Percentiles rank a stretch among this genome's conserved stretches.
These are phyloP conservation scores for Thamnaconus septentrionalis DNA, from an alignment of 2,113 vertebrate species.

Conservation along the genomic window DNA sequence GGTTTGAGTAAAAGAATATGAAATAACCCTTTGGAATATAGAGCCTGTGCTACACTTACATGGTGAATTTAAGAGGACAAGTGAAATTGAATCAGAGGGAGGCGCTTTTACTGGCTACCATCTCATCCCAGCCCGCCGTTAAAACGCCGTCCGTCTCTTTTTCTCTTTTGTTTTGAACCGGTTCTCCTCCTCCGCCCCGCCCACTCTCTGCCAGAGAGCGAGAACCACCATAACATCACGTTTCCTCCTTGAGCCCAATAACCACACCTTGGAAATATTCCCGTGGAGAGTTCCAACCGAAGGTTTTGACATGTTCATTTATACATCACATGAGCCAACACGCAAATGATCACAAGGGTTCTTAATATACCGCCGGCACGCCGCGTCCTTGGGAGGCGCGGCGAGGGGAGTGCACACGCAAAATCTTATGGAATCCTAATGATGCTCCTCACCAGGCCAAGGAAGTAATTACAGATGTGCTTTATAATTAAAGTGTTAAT, in stretches of 20 bases:
- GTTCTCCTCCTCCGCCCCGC: background rate
- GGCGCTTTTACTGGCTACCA: conserved; percentile 28
- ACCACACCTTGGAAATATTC: conserved; percentile 8
- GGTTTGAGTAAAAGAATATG: no score
- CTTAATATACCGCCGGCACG: conserved; percentile 1
- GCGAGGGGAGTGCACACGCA: conserved; percentile 11
- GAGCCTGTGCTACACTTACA: no score
- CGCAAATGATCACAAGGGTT: background rate
- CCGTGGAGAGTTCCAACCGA: background rate
- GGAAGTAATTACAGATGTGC: conserved; percentile 37
- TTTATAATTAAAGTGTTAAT: conserved; percentile 41
- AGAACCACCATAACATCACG: conserved; percentile 10
- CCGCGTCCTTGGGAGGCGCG: no score
- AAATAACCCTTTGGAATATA: no score
- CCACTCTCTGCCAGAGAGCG: background rate
- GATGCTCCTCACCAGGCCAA: conserved; percentile 11
- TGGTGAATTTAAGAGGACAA: no score
- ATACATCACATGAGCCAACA: background rate
- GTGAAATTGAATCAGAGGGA: background rate
- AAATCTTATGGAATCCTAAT: conserved; percentile 20
- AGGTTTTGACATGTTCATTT: background rate
- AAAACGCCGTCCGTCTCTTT: background rate
- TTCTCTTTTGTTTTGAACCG: conserved; percentile 24
- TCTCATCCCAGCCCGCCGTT: background rate
- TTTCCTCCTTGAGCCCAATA: conserved; percentile 7